These are phyloP conservation scores for Agapornis canus DNA, from an alignment of 2,797 vertebrate genomes.

Conservation along the genomic window DNA sequence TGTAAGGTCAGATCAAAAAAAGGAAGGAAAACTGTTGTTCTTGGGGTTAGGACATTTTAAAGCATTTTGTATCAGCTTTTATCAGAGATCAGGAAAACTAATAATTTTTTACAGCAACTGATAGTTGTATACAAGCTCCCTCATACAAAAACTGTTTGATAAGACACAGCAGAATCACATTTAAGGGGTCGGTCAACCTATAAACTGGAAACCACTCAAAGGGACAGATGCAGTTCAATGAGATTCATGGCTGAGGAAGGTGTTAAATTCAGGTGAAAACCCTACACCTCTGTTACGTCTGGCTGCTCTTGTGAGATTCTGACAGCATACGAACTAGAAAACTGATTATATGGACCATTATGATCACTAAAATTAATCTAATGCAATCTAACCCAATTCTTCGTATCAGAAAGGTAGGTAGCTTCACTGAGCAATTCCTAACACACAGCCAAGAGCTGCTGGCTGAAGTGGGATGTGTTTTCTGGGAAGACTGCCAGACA, in stretches of 20 bases:
- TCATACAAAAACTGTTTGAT: neutral
- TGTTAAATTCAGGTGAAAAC: neutral
- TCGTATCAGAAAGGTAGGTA: neutral
- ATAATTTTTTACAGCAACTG: neutral
- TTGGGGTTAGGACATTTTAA: neutral
- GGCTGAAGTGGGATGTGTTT: neutral
- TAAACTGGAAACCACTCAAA: neutral
- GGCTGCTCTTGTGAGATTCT: neutral
- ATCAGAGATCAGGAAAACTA: neutral
- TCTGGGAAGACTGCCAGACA: neutral
- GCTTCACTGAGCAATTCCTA: neutral
- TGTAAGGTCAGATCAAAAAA: neutral
- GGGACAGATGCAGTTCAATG: neutral
- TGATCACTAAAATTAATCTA: neutral
- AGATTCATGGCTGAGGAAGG: neutral
- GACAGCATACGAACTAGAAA: neutral
- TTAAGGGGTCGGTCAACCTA: neutral
- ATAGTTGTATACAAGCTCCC: neutral
- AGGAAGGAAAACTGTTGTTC: rapidly evolving
- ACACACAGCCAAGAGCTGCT: neutral
- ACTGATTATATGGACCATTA: neutral
- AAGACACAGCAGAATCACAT: neutral
- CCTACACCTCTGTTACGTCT: neutral
- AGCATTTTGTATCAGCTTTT: neutral
- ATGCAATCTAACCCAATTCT: neutral